A percentile compares a stretch with the other conserved stretches of the same genome.
Conservation (phyloP, 2,797 vertebrate species). For the Lithobates sylvaticus region DNA sequence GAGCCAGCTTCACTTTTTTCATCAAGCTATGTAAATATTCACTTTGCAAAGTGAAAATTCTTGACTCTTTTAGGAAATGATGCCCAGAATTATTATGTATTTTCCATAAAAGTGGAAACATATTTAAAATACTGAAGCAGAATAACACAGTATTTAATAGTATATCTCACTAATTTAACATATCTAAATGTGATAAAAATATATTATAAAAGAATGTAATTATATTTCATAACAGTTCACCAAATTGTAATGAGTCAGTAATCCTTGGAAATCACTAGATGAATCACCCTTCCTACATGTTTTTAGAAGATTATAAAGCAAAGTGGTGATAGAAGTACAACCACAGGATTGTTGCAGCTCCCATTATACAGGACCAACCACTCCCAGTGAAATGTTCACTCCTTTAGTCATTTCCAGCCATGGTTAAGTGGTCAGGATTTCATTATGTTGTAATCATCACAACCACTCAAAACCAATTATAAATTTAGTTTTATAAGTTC, state of each 20-base stretch:
- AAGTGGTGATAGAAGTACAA: slow-evolving; percentile 20
- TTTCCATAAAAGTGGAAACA: no score
- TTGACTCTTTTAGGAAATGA: no score
- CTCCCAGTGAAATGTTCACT: slow-evolving; percentile 17
- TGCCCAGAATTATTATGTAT: no score
- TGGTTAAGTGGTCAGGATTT: slow-evolving; percentile 37
- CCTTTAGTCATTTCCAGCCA: slow-evolving; percentile 53
- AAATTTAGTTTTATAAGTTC: background rate
- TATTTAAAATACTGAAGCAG: no score
- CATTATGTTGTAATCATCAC: slow-evolving; percentile 29
- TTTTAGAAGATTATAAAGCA: slow-evolving; percentile 10
- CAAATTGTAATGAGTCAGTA: background rate
- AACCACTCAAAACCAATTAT: background rate
- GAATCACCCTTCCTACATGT: slow-evolving; percentile 13
- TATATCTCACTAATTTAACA: no score
- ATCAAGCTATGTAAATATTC: no score
- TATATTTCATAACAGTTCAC: background rate
- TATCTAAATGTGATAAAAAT: no score
- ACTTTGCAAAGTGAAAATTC: no score
- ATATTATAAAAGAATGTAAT: background rate
- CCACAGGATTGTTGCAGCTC: slow-evolving; percentile 48
- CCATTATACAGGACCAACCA: slow-evolving; percentile 4
- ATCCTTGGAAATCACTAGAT: background rate
- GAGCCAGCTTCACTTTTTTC: no score
- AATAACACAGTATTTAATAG: no score